Conservation (phyloP, 2,797 vertebrate genomes). For the Cichlasoma orientale region DNA sequence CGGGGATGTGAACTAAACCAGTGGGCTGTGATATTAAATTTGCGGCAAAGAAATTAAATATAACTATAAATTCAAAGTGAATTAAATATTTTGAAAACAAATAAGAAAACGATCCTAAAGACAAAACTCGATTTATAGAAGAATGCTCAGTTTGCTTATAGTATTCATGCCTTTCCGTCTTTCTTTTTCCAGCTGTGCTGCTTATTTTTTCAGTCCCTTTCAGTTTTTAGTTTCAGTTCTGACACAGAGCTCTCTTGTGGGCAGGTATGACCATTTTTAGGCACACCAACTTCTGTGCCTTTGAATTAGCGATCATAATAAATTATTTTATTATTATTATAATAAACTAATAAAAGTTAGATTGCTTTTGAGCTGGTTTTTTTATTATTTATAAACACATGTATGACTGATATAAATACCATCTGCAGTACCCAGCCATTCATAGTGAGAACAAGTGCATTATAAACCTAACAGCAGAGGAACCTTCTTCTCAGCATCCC, state of each 20-base stretch:
- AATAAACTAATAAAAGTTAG: too few species aligned
- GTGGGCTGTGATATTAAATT: neutral
- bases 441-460: slow-evolving; percentile 30
- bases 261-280: neutral
- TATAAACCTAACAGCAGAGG: slow-evolving; percentile 42
- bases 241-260: neutral
- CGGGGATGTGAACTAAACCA: neutral
- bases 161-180: neutral
- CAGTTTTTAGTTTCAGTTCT: neutral
- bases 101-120: neutral
- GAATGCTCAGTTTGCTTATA: neutral
- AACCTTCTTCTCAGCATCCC: slow-evolving; percentile 34
- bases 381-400: neutral
- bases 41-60: neutral
- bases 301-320: neutral
- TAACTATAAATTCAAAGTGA: neutral
- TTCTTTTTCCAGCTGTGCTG: neutral
- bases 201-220: neutral
- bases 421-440: slow-evolving; percentile 19
- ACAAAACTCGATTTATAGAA: neutral
- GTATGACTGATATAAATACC: slow-evolving; percentile 9
- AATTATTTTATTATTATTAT: neutral
- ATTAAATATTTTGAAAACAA: neutral
- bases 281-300: neutral
- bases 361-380: too few species aligned